Percentiles rank a stretch among this genome's conserved stretches.
These are phyloP conservation scores for Brachionus asplanchnoidis DNA, from an alignment of 1,140 invertebrate species.

Conservation along the genomic window DNA sequence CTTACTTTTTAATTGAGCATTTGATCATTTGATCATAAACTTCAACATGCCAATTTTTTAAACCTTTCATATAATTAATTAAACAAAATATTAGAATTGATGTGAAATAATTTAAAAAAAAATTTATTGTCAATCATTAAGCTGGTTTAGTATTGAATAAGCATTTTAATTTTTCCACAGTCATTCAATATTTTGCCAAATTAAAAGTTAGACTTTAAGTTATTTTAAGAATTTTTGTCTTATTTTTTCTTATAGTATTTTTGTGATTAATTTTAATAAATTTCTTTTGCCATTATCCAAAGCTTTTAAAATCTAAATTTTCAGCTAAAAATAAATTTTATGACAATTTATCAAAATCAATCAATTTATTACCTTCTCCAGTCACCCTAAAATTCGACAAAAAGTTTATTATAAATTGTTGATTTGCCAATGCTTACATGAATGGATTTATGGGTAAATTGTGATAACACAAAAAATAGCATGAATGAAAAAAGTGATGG, in stretches of 20 bases:
- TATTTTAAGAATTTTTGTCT: too few species aligned
- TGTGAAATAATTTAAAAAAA: not conserved
- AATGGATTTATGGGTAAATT: slow-evolving; percentile 84
- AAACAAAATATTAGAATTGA: not conserved
- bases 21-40: too few species aligned
- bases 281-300: too few species aligned
- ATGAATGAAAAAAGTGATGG: slow-evolving; percentile 40
- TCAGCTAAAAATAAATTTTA: too few species aligned
- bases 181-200: not conserved
- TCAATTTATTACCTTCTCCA: slow-evolving; percentile 9
- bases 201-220: not conserved
- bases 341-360: not conserved
- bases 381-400: slow-evolving; percentile 63
- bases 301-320: too few species aligned
- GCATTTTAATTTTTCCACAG: not conserved
- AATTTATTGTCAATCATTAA: not conserved
- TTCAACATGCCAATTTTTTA: too few species aligned
- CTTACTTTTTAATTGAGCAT: too few species aligned
- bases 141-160: not conserved
- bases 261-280: too few species aligned
- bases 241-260: too few species aligned
- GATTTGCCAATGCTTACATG: slow-evolving; percentile 96
- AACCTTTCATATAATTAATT: not conserved
- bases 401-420: too few species aligned
- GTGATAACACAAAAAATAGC: slow-evolving; percentile 43